Base-by-base conservation (phyloP, 2,888 invertebrate genomes). In the Gisinianus flammeolus region DNA sequence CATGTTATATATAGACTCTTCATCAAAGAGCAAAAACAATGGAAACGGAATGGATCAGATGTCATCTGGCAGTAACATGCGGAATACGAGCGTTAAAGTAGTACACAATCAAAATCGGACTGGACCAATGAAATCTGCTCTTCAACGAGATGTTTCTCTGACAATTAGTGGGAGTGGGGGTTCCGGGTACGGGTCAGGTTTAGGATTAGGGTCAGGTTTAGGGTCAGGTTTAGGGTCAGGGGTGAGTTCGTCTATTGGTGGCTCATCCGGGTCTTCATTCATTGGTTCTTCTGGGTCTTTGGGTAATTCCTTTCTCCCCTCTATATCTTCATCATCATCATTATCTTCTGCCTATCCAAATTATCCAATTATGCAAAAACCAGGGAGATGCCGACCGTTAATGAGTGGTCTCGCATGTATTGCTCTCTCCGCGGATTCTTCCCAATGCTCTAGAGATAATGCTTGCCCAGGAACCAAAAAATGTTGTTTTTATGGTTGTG, bases 401-500 rank as follows among this genome's bases (percentile, higher is more conserved):
- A 76, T 70, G 24, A 70, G 24, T 33, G 76, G 70, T 26, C 44
- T 76, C 0, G 58, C 76, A 12, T 76, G 76, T 26, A 69, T 76
- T 33, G 76, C 76, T 28, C 67, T 76, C 3, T 28, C 66, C 19
- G 28, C 10, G 66, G 66, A 28, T 30, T 2, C 66, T 28, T 30
- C 66, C 1, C 66, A 66, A 66, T 66, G 66, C 19, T 1, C 12
- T 24, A 69, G 70, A 6, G 76, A 76, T 24, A 62, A 69, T 24
- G 69, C 58, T 19, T 76, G 76, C 62, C 70, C 76, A 22, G 69
- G 69, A 33, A 58, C 76, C 4, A 76, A 76, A 26, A 76, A 76
- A 62, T 76, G 76, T 30, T 76, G 76, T 35, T 76, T 70, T 35
- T 76, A 76, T 31, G 70, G 76, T 12, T 76, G 76, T 62, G 69